A percentile compares a stretch with the other conserved stretches of the same genome.
phyloP scores from a whole-genome alignment of 2,888 invertebrate genomes.

The Cyrtodaria siliqua region DNA sequence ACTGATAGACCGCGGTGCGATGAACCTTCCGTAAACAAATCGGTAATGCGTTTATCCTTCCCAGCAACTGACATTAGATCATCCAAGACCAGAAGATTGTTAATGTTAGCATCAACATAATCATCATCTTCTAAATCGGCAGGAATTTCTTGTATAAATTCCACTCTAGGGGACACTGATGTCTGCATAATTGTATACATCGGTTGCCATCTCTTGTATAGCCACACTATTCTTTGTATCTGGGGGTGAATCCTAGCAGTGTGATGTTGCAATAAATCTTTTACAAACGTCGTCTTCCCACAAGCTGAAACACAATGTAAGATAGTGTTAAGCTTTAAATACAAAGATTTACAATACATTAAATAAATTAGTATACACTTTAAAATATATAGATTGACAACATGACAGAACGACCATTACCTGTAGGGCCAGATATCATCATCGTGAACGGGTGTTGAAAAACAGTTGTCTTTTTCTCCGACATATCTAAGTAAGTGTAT shows the following conservation, averaged over 20 bases:
- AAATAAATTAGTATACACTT: too few species aligned
- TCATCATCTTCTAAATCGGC: constrained; percentile 35
- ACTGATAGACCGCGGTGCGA: too few species aligned
- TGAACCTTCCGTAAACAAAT: constrained; percentile 46
- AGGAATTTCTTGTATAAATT: constrained; percentile 46
- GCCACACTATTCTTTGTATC: constrained; percentile 33
- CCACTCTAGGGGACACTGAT: constrained; percentile 28
- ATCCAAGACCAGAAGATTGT: constrained; percentile 36
- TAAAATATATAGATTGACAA: too few species aligned
- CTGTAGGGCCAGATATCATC: constrained; percentile 1
- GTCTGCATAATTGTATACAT: constrained; percentile 22
- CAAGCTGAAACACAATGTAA: constrained; percentile 9
- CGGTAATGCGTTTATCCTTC: constrained; percentile 1
- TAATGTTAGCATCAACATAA: constrained; percentile 31
- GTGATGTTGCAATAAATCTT: not conserved
- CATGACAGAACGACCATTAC: too few species aligned
- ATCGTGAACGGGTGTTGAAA: not conserved
- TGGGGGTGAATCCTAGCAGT: not conserved
- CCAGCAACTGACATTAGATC: constrained; percentile 26
- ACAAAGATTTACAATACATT: too few species aligned
- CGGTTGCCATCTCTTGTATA: constrained; percentile 20
- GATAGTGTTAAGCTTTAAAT: too few species aligned
- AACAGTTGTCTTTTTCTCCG: not conserved
- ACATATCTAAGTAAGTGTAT: too few species aligned
- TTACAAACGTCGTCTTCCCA: constrained; percentile 15